These are phyloP conservation scores for Lasioglossum leucozonium DNA, from an alignment of 2,888 invertebrate species.

Conservation along the genomic window DNA sequence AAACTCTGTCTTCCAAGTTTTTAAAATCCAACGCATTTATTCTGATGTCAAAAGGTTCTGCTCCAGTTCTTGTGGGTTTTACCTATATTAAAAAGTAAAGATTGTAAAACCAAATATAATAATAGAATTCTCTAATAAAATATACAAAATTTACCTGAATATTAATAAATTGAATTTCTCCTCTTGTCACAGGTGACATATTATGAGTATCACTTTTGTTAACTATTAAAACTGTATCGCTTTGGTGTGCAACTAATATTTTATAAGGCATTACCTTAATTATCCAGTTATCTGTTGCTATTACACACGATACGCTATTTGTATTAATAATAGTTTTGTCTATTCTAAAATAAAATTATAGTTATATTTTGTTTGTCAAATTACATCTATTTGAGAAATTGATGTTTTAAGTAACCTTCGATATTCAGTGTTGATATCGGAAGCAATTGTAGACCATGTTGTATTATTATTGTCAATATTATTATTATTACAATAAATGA, in stretches of 20 bases:
- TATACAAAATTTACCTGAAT: conserved; percentile 86
- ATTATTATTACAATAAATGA: conserved; percentile 86
- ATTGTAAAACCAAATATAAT: no score
- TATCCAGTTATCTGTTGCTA: conserved; percentile 95
- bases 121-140: background rate
- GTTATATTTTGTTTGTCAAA: conserved; percentile 23
- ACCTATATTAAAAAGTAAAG: no score
- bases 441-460: conserved; percentile 90
- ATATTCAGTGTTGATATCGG: conserved; percentile 90
- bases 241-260: conserved; percentile 91
- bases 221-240: conserved; percentile 91
- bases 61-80: conserved; percentile 87
- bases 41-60: conserved; percentile 89
- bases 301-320: conserved; percentile 89
- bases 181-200: conserved; percentile 89
- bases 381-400: conserved; percentile 10
- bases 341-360: conserved; percentile 86
- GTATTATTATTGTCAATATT: conserved; percentile 78
- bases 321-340: conserved; percentile 90
- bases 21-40: conserved; percentile 92
- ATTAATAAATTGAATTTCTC: conserved; percentile 92
- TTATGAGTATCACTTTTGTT: conserved; percentile 90
- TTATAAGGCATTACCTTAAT: conserved; percentile 92
- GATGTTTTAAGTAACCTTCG: conserved; percentile 85
- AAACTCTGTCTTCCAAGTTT: conserved; percentile 90